A percentile compares a stretch with the other conserved stretches of the same genome.
phyloP scores from a whole-genome alignment of 2,888 invertebrate genomes.

The Oligia strigilis region DNA sequence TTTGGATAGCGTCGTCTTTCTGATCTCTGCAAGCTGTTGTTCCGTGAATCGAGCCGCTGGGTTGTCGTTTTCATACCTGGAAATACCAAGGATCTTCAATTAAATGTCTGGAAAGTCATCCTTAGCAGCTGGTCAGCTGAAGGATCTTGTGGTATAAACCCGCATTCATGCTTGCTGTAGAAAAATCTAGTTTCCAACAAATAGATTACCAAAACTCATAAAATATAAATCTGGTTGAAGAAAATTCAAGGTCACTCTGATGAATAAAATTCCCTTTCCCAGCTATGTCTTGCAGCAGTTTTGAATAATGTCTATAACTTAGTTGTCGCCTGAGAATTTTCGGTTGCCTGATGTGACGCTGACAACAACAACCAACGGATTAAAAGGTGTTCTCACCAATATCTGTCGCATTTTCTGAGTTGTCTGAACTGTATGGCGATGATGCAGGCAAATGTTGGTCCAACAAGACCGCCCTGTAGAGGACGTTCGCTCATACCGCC shows the following conservation, averaged over 20 bases:
- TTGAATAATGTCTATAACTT: neutral
- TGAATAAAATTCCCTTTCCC: neutral
- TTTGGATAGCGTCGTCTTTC: slow-evolving; percentile 96
- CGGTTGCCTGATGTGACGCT: neutral
- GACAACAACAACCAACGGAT: neutral
- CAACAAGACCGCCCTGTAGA: slow-evolving; percentile 97
- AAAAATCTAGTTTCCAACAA: neutral
- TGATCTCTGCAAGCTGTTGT: slow-evolving; percentile 96
- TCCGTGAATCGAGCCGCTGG: slow-evolving; percentile 95
- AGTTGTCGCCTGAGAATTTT: neutral
- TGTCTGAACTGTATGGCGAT: slow-evolving; percentile 98
- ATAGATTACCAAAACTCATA: neutral
- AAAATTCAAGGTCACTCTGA: neutral
- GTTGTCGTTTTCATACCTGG: slow-evolving; percentile 96
- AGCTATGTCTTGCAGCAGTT: neutral
- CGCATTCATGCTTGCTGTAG: neutral
- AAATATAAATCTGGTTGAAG: neutral
- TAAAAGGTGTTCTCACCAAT: slow-evolving; percentile 92
- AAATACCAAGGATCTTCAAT: slow-evolving; percentile 26
- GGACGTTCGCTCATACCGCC: slow-evolving; percentile 98
- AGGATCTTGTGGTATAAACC: neutral
- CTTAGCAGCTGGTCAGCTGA: neutral
- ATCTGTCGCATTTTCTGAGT: slow-evolving; percentile 97
- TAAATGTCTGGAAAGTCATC: neutral
- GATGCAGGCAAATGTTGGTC: slow-evolving; percentile 98